Conservation (phyloP, 2,888 invertebrate species). For the Amphipoea oculea region DNA sequence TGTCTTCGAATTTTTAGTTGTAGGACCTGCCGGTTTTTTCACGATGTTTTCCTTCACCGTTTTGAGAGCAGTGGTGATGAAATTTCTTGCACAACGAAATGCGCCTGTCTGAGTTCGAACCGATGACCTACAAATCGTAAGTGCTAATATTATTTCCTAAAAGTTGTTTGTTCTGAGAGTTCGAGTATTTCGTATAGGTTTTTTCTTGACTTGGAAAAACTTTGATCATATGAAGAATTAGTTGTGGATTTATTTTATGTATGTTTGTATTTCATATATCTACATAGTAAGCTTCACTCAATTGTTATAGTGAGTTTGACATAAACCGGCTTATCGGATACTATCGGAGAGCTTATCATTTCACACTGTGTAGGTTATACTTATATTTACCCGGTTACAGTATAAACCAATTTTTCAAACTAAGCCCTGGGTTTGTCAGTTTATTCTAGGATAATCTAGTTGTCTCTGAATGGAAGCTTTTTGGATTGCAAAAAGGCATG, state of each 20-base stretch:
- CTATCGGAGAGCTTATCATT: constrained; percentile 4
- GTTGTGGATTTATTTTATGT: not conserved
- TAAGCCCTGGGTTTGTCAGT: not conserved
- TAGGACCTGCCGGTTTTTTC: too few species aligned
- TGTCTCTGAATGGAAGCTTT: constrained; percentile 32
- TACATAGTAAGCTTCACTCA: not conserved
- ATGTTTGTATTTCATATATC: not conserved
- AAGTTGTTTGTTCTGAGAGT: not conserved
- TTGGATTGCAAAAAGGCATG: constrained; percentile 17
- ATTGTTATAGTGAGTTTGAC: not conserved
- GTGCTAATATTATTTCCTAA: constrained; percentile 27
- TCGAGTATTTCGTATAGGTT: not conserved
- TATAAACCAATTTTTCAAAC: constrained; percentile 12
- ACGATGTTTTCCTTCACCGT: too few species aligned
- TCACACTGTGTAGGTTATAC: not conserved
- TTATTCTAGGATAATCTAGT: constrained; percentile 28
- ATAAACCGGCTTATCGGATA: not conserved
- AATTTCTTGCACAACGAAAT: too few species aligned
- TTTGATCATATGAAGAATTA: not conserved
- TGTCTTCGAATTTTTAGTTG: too few species aligned
- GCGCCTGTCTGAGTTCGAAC: too few species aligned
- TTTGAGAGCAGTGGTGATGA: too few species aligned
- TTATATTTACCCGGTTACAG: not conserved
- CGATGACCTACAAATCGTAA: too few species aligned
- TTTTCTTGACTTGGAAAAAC: not conserved